These are phyloP conservation scores for Panagrolaimus sp. DNA, from an alignment of 1,140 invertebrate genomes.

Conservation along the genomic window DNA sequence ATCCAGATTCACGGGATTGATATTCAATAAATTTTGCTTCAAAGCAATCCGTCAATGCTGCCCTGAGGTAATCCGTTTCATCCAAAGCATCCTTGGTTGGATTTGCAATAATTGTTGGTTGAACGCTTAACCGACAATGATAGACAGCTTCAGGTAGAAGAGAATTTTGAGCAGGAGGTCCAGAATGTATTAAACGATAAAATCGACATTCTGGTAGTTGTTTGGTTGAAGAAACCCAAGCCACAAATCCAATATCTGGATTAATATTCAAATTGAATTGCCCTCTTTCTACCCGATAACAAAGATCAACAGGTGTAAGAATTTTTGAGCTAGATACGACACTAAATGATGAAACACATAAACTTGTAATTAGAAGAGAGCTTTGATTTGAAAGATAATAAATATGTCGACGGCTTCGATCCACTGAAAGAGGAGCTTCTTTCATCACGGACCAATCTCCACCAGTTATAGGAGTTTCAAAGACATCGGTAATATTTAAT, in stretches of 20 bases:
- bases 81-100: conserved; percentile 1
- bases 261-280: conserved; percentile 34
- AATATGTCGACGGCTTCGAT: conserved; percentile 36
- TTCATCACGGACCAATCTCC: conserved; percentile 42
- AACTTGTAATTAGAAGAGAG: conserved; percentile 26
- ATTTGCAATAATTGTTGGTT: conserved; percentile 13
- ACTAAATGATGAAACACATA: conserved; percentile 60
- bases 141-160: conserved; percentile 32
- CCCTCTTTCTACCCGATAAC: conserved; percentile 58
- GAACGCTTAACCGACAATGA: conserved; percentile 27
- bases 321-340: conserved; percentile 48
- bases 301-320: conserved; percentile 61
- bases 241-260: conserved; percentile 67
- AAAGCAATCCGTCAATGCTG: conserved; percentile 17
- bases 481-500: too few relatives aligned
- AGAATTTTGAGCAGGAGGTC: conserved; percentile 64
- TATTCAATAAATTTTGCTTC: conserved; percentile 31
- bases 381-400: conserved; percentile 48
- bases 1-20: conserved; percentile 54
- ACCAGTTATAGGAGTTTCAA: conserved; percentile 22
- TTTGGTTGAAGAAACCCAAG: conserved; percentile 80
- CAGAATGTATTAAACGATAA: conserved; percentile 67
- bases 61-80: conserved; percentile 23
- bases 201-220: conserved; percentile 74
- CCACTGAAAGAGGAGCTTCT: conserved; percentile 37